phyloP scores from a whole-genome alignment of 2,113 vertebrate species.

The Thymallus thymallus region DNA sequence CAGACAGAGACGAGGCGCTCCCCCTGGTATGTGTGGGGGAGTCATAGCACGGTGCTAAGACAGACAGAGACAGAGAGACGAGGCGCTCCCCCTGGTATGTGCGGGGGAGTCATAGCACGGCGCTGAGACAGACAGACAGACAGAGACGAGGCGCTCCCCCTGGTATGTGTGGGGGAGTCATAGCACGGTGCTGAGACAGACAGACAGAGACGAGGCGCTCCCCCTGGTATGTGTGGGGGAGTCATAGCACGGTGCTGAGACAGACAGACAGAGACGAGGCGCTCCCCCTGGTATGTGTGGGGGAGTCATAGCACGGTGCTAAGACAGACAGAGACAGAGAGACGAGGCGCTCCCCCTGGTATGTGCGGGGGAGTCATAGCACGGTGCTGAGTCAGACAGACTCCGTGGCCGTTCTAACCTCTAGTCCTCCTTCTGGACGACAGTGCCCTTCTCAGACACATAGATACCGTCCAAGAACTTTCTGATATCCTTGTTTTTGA shows the following conservation, averaged over 20 bases:
- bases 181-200: no score
- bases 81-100: not conserved
- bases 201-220: no score
- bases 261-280: no score
- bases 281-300: not conserved
- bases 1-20: no score
- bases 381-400: no score
- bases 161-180: conserved; percentile 7
- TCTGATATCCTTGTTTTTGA: conserved; percentile 99
- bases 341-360: not conserved
- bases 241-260: not conserved
- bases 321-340: no score
- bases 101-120: not conserved
- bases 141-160: not conserved
- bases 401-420: conserved; percentile 61
- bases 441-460: conserved; percentile 97
- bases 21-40: conserved; percentile 10
- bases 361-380: conserved; percentile 1
- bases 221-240: conserved; percentile 10
- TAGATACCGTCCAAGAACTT: conserved; percentile 99
- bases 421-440: conserved; percentile 74
- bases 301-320: not conserved
- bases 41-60: not conserved
- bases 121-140: no score
- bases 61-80: no score